A percentile compares a stretch with the other conserved stretches of the same genome.
Evolutionary conservation across 2,113 vertebrate species (phyloP).

Genomic region (Odocoileus virginianus): DNA sequence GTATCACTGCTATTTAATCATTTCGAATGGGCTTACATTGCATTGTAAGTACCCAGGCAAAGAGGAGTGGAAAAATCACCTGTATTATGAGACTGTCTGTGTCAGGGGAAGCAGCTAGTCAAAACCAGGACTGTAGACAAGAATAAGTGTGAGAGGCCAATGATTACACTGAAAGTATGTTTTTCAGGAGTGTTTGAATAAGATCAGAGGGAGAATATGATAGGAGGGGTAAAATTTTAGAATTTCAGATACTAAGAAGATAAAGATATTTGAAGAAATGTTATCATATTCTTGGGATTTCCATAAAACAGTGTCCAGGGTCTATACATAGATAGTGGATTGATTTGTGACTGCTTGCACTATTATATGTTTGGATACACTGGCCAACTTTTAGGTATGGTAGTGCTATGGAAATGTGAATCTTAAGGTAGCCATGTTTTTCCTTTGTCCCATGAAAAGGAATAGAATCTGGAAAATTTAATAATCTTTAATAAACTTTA

Average conservation of each 20-base stretch:
- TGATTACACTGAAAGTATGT: background rate
- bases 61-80: background rate
- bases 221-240: background rate
- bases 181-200: background rate
- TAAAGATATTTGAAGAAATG: background rate
- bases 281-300: background rate
- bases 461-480: background rate
- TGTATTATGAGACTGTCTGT: background rate
- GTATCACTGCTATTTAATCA: background rate
- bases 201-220: background rate
- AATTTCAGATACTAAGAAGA: background rate
- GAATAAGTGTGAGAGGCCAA: background rate
- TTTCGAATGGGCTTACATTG: background rate
- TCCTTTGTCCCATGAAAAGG: background rate
- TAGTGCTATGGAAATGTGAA: background rate
- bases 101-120: background rate
- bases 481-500: background rate
- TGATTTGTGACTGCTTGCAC: background rate
- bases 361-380: background rate
- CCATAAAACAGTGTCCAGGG: background rate
- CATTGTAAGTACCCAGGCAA: background rate
- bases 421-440: background rate
- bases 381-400: background rate
- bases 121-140: background rate
- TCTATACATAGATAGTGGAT: background rate